Evolutionary conservation across 2,113 vertebrate genomes (phyloP).

Genomic region (Bagarius yarrelli): DNA sequence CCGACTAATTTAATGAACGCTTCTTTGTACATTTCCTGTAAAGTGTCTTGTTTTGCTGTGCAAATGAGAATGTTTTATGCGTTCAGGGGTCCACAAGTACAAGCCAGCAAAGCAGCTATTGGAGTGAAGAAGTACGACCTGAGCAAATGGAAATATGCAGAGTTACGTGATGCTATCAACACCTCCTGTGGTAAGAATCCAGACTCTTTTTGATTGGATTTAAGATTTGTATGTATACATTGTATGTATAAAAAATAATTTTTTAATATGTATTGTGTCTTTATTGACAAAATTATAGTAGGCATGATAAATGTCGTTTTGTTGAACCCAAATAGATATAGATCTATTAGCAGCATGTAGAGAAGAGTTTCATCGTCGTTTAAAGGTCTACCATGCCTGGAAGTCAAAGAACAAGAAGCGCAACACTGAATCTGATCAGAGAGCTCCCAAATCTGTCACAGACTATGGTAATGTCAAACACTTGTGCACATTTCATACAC

Average conservation of each 20-base stretch:
- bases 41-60: neutral
- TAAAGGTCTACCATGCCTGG: slow-evolving; percentile 98
- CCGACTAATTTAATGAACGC: neutral
- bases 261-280: too few species aligned
- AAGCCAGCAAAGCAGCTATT: slow-evolving; percentile 90
- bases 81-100: slow-evolving; percentile 85
- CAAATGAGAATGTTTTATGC: slow-evolving; percentile 5
- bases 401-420: slow-evolving; percentile 98
- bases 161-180: slow-evolving; percentile 96
- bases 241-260: too few species aligned
- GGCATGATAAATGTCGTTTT: neutral
- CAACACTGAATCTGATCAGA: slow-evolving; percentile 84
- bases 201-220: neutral
- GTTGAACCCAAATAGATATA: slow-evolving; percentile 75
- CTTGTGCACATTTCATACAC: neutral
- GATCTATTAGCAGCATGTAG: slow-evolving; percentile 94
- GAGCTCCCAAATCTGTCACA: slow-evolving; percentile 93
- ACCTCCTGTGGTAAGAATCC: slow-evolving; percentile 89
- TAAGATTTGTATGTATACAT: neutral
- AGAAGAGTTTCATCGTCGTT: slow-evolving; percentile 95
- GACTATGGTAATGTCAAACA: slow-evolving; percentile 85
- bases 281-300: neutral
- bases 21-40: neutral
- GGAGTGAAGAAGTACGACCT: slow-evolving; percentile 93
- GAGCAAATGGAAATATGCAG: slow-evolving; percentile 98